A percentile compares a stretch with the other conserved stretches of the same genome.
phyloP scores from a whole-genome alignment of 2,113 vertebrate species.

The Trogon melanurus region DNA sequence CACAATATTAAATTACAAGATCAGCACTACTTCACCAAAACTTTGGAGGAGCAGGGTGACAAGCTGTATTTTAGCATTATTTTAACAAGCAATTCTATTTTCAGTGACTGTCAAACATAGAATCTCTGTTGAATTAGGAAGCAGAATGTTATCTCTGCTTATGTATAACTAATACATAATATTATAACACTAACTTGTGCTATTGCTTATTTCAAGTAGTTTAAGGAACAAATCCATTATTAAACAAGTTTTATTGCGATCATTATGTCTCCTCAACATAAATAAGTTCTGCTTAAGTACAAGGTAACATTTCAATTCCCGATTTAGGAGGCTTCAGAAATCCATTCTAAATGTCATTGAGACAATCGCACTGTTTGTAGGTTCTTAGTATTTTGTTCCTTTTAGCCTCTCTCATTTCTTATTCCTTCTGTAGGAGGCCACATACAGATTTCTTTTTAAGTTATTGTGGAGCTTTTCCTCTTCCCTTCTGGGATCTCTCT shows the following conservation, averaged over 20 bases:
- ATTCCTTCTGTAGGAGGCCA: conserved; percentile 47
- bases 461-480: background rate
- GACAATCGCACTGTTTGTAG: background rate
- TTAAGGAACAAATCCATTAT: conserved; percentile 1
- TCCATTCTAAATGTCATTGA: conserved; percentile 52
- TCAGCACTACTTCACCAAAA: background rate
- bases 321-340: conserved; percentile 5
- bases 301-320: conserved; percentile 35
- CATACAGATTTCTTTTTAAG: conserved; percentile 30
- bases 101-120: background rate
- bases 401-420: conserved; percentile 38
- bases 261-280: background rate
- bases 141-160: background rate
- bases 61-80: background rate
- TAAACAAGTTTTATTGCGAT: conserved; percentile 10
- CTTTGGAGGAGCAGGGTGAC: background rate
- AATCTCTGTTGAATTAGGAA: background rate
- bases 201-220: background rate
- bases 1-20: background rate
- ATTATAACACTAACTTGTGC: background rate
- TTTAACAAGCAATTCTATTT: background rate
- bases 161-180: background rate
- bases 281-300: conserved; percentile 6
- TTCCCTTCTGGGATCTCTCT: background rate
- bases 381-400: conserved; percentile 19